Base-by-base conservation (phyloP, 2,113 vertebrate species). In the Zootoca vivipara region DNA sequence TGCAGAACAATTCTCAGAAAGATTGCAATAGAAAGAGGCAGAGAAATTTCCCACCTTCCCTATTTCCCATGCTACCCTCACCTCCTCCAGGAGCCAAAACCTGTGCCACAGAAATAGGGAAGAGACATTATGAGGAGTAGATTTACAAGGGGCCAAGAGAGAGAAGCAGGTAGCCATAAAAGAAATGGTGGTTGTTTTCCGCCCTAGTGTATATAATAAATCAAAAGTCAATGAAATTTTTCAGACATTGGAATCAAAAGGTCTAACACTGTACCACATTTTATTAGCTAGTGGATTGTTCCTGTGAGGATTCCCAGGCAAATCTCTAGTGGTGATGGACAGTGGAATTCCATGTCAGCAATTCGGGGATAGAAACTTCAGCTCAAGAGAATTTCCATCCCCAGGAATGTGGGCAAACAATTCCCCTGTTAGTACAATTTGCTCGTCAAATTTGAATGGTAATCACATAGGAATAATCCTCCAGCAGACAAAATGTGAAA, bases 21-120 rank as follows among this genome's bases (percentile, higher is more conserved):
- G 72, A 52, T 46, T 62, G 40, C 9, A 22, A 67, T 28, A 35
- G 58, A 52, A 46, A 77, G 22, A 22, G 13, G 28, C 58, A 64
- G 58, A 18, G 6, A 40, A 38, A 16, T 46, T 42, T 18, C 22
- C 26, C 12, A 64, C 20, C 28, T 82, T 87, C 26, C 67, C 78
- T 16, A 33, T 62, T 82, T 73, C 69, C 56, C 79, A 75, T 75
- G 80, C 35, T 82, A 52, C 40, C 75, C 82, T 87, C 79, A 65
- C 72, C 16, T 82, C 56, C 28, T 28, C 79, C 12, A 75, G 56
- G 70, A 88, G 70, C 20, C n/a, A 67, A 88, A 88, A 7, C 30
- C 56, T 67, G 38, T 65, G 56, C 75, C 28, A 46, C 28, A 82
- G 52, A 74, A 81, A 72, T 13, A 56, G 30, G 42, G 65, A n/a